Conservation (phyloP, 2,888 invertebrate species). For the Sussaba pulchella region DNA sequence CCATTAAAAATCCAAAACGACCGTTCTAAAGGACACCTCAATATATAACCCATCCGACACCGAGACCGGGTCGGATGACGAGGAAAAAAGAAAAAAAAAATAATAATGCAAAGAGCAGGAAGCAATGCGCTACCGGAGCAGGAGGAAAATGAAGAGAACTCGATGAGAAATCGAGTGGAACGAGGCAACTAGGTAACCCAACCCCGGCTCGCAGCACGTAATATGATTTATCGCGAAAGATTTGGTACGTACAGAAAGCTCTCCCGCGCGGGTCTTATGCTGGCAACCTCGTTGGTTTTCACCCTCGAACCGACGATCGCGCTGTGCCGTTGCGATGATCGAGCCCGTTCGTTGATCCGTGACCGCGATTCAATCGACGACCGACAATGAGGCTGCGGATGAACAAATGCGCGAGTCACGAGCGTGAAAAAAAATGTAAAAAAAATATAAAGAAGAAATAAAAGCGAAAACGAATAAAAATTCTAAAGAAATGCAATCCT, state of each 20-base stretch:
- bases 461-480: conserved; percentile 17
- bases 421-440: not conserved
- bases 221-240: conserved; percentile 55
- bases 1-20: too few relatives aligned
- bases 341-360: conserved; percentile 50
- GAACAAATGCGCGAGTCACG: not conserved
- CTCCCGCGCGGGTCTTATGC: not conserved
- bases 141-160: conserved; percentile 40
- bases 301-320: not conserved
- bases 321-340: not conserved
- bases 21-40: too few relatives aligned
- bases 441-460: not conserved
- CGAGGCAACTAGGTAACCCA: conserved; percentile 38
- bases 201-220: conserved; percentile 25
- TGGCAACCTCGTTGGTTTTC: conserved; percentile 5
- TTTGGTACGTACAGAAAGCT: conserved; percentile 14
- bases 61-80: not conserved
- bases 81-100: conserved; percentile 22
- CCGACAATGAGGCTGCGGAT: conserved; percentile 13
- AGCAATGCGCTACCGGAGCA: conserved; percentile 19
- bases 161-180: conserved; percentile 37
- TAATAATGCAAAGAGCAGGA: not conserved
- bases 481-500: conserved; percentile 8
- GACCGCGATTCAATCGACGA: conserved; percentile 49
- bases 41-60: too few relatives aligned